Evolutionary conservation across 2,888 invertebrate species (phyloP), one percentile per base, ranked within the genome.

Genomic region (Oxytorus armatus): DNA sequence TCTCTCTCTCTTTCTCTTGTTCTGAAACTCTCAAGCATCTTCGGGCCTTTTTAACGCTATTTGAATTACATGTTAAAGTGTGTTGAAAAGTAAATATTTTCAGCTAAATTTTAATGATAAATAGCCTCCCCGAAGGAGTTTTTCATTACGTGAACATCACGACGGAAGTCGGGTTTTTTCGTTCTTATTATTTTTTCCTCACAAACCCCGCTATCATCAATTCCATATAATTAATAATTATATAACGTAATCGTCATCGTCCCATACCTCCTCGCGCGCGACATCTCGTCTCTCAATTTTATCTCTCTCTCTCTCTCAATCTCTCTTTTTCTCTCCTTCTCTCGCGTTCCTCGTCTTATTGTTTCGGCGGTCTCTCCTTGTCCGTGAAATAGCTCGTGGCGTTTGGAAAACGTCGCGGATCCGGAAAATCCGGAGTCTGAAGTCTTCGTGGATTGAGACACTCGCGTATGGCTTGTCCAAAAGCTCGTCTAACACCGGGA

Each of bases 371-470:
- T 39, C 85, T 84, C 7, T 89, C 89, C 49, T 89, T 86, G 63
- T 90, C 87, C 11, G 88, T 82, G 81, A 93, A 93, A 77, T 90
- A 92, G 80, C 91, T 93, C 39, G 91, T 92, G 36, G 92, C 92
- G 80, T 93, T 93, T 1, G 93, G 93, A 82, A 92, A 93, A 77
- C 92, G 90, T 33, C 88, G 86, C 0, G 92, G 84, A 29, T 91
- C 90, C 2, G 91, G 91, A 74, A 92, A 93, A 81, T 93, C 93
- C 11, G 92, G 89, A 0, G 90, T 85, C 61, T 82, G 82, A n/a
- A 86, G 86, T 82, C 89, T 86, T 33, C 83, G 86, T 21, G 91
- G 90, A 78, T 89, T 87, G 23, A 92, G 81, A 77, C 90, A 89
- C 23, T 92, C 91, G 57, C 89, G 88, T 29, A 92, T 90, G 0